Percentiles rank a stretch among this genome's conserved stretches.
Conservation (phyloP, 2,888 invertebrate genomes). For the Mimas tiliae region DNA sequence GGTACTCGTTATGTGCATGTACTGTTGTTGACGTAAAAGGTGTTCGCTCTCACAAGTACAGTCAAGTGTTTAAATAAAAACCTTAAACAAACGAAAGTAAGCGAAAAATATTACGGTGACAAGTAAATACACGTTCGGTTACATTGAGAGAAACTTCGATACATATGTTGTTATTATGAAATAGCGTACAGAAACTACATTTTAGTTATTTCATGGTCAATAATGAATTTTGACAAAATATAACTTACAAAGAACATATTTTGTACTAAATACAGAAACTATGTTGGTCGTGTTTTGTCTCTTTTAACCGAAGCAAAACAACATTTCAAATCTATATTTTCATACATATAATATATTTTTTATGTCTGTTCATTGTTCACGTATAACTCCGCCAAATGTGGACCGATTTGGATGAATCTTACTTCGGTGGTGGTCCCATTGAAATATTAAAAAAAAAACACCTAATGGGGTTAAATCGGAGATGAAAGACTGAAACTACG, state of each 20-base stretch:
- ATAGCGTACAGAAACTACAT: not conserved
- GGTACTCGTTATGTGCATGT: slow-evolving; percentile 29
- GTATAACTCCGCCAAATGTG: too few relatives aligned
- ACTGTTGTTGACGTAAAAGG: slow-evolving; percentile 33
- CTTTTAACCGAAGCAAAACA: too few relatives aligned
- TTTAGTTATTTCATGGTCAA: not conserved
- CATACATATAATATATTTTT: too few relatives aligned
- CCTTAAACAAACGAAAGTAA: slow-evolving; percentile 27
- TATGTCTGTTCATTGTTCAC: too few relatives aligned
- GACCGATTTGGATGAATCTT: too few relatives aligned
- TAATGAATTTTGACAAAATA: too few relatives aligned
- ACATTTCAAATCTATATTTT: too few relatives aligned
- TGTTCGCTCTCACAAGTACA: slow-evolving; percentile 35
- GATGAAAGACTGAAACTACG: too few relatives aligned
- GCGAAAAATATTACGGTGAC: slow-evolving; percentile 21
- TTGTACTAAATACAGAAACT: not conserved
- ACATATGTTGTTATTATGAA: not conserved
- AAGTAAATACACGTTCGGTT: slow-evolving; percentile 13
- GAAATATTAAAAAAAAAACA: too few relatives aligned
- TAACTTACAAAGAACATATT: too few relatives aligned
- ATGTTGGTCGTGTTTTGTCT: not conserved
- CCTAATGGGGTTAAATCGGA: too few relatives aligned
- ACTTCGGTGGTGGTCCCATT: too few relatives aligned
- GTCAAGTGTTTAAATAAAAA: slow-evolving; percentile 25
- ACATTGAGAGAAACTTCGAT: slow-evolving; percentile 10